These are phyloP conservation scores for Callyntrura sp. DNA, from an alignment of 2,888 invertebrate species.

Conservation along the genomic window DNA sequence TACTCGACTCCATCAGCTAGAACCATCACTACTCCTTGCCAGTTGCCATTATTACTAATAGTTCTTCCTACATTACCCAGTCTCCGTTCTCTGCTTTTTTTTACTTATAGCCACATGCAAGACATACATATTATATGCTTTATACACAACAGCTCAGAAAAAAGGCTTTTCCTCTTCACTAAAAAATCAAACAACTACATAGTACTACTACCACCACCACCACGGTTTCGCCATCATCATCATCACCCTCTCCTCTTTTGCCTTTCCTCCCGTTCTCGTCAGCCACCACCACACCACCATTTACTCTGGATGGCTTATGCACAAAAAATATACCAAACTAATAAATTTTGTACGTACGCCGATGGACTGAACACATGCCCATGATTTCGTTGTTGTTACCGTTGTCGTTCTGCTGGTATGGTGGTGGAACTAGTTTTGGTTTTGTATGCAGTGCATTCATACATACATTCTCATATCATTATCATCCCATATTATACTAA, in stretches of 20 bases:
- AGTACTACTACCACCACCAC: constrained; percentile 10
- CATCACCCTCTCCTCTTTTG: neutral
- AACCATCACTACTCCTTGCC: neutral
- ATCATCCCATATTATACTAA: too few species aligned
- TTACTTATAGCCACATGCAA: too few species aligned
- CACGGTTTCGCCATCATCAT: constrained; percentile 12
- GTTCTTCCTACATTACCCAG: too few species aligned
- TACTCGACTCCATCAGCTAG: neutral
- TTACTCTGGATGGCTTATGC: constrained; percentile 11
- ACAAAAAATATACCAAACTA: neutral
- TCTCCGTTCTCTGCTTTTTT: too few species aligned
- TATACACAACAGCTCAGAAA: neutral
- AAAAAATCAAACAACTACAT: constrained; percentile 5
- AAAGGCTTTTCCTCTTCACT: constrained; percentile 1
- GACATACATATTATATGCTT: neutral
- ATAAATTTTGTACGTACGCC: too few species aligned
- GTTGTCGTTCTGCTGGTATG: neutral
- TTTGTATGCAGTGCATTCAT: too few species aligned
- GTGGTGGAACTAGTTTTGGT: too few species aligned
- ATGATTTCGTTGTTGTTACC: neutral
- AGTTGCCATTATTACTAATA: too few species aligned
- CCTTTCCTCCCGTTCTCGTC: neutral
- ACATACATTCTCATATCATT: too few species aligned
- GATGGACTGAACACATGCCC: neutral
- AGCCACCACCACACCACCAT: neutral